phyloP scores from a whole-genome alignment of 2,797 vertebrate species.

The Chiroxiphia lanceolata region DNA sequence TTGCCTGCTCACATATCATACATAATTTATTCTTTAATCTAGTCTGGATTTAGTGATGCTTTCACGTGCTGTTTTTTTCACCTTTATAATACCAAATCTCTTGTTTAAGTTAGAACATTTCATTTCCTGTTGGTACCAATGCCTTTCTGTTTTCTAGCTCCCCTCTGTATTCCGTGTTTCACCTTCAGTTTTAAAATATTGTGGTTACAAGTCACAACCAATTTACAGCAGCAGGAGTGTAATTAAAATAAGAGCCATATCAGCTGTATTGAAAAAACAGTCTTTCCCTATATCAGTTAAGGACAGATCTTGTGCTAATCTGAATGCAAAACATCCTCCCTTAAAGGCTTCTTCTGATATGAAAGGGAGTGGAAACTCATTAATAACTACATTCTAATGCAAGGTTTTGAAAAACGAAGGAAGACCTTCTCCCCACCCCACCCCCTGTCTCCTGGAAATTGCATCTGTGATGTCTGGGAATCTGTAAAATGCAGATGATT shows the following conservation, averaged over 20 bases:
- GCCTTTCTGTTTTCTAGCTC: not conserved
- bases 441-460: constrained; percentile 14
- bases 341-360: constrained; percentile 30
- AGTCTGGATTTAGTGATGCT: not conserved
- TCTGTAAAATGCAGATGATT: constrained; percentile 51
- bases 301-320: constrained; percentile 35
- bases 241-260: constrained; percentile 73
- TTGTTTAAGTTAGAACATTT: not conserved
- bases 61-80: not conserved
- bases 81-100: not conserved
- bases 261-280: constrained; percentile 64
- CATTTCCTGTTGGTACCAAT: not conserved
- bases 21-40: constrained; percentile 23
- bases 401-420: constrained; percentile 53
- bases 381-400: constrained; percentile 48
- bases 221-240: constrained; percentile 47
- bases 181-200: constrained; percentile 22
- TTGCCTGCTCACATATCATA: not conserved
- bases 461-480: constrained; percentile 12
- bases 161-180: not conserved
- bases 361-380: constrained; percentile 36
- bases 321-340: constrained; percentile 40
- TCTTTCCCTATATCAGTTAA: constrained; percentile 24
- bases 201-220: constrained; percentile 31
- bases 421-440: not conserved